These are phyloP conservation scores for Menura novaehollandiae DNA, from an alignment of 2,113 vertebrate genomes.

Conservation along the genomic window DNA sequence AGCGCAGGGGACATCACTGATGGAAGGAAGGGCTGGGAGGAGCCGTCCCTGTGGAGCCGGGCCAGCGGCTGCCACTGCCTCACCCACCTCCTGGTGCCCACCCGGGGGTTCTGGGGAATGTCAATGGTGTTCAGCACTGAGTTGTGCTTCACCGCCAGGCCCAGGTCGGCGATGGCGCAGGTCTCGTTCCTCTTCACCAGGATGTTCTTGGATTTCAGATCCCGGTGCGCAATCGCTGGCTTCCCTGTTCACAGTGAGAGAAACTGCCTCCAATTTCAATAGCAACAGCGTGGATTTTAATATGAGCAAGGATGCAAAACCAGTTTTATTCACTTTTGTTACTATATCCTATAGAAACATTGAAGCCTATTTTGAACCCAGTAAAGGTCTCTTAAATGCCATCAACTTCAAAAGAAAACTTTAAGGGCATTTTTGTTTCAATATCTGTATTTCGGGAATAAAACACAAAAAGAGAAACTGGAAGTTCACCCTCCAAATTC, in stretches of 20 bases:
- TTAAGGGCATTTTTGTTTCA: not conserved
- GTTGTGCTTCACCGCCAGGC: slow-evolving; percentile 94
- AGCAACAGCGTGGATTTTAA: not conserved
- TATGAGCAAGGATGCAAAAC: fast-evolving
- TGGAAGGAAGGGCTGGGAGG: fast-evolving
- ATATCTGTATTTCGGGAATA: not conserved
- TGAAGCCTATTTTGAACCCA: not conserved
- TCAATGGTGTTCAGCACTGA: slow-evolving; percentile 88
- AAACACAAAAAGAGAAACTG: not conserved
- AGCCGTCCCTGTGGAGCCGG: fast-evolving
- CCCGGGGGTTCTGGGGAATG: slow-evolving; percentile 90
- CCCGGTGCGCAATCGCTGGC: slow-evolving; percentile 94
- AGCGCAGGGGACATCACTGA: fast-evolving
- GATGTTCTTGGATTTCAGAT: slow-evolving; percentile 98
- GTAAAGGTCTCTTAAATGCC: not conserved
- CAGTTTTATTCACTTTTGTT: not conserved
- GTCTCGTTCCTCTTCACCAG: slow-evolving; percentile 93
- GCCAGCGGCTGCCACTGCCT: fast-evolving
- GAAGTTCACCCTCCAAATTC: fast-evolving
- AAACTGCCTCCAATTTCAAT: fast-evolving
- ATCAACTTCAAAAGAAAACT: not conserved
- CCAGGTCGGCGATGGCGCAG: slow-evolving; percentile 93
- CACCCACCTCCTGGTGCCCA: slow-evolving; percentile 89
- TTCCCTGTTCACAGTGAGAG: slow-evolving; percentile 78
- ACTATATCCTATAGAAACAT: fast-evolving